Evolutionary conservation across 2,888 invertebrate genomes (phyloP), one percentile per base, ranked within the genome.

Genomic region (Sisyra terminalis): DNA sequence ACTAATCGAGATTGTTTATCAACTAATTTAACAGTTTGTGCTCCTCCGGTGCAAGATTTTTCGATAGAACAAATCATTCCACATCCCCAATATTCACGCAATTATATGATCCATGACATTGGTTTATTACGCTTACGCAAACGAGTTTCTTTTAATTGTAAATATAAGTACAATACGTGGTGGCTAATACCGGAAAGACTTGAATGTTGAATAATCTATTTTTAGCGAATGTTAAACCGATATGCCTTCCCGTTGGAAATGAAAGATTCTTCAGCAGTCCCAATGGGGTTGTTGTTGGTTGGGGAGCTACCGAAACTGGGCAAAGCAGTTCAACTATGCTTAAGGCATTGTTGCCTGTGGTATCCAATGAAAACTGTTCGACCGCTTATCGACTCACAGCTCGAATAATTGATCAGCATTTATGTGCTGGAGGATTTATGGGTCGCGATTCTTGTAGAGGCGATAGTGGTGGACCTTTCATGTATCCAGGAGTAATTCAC

Each of bases 381-480:
- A 46, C 41, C 35, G 48, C 39, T 8, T 63, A 55, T 49, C 53
- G 46, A 14, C 52, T 45, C 3, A 53, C 46, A 3, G 51, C 51
- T 4, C 45, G 53, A 34, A 46, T 57, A 40, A 46, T 50, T 16
- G 37, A 51, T 14, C 61, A 56, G 11, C 72, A 75, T 51, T 52
- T 79, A n/a, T 80, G 80, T 52, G 76, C 77, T 0, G 78, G 78
- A 2, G 79, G 78, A 1, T 55, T 59, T 2, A 57, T 55, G 13
- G 64, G 65, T 9, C 66, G 66, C 46, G 78, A 78, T 53, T 73
- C 78, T 1, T 81, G 80, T 50, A 59, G 63, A 0, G 78, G 79
- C 0, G 80, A 80, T 51, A 76, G 76, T 10, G 80, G 81, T 0
- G 80, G 80, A 0, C 80, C 81, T 0, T 63, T 80, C 4, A 57